These are phyloP conservation scores for Eulemur albifrons DNA, from an alignment of 2,797 vertebrate genomes.

Conservation along the genomic window DNA sequence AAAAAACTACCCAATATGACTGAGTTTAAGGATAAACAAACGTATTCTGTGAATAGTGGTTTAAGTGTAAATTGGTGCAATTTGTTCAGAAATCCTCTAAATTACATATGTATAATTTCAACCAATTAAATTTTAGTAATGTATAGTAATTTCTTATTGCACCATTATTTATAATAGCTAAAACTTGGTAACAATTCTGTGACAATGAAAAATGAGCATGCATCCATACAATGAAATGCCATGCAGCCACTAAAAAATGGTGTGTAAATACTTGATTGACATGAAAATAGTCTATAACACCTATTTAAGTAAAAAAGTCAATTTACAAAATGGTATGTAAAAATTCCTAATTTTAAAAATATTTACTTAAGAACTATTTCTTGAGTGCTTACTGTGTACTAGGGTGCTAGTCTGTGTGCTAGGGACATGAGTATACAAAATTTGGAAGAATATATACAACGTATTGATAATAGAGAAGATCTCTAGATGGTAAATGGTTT, in stretches of 20 bases:
- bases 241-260: neutral
- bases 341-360: neutral
- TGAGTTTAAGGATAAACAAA: neutral
- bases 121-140: neutral
- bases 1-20: neutral
- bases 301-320: neutral
- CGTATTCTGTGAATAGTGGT: neutral
- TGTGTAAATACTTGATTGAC: neutral
- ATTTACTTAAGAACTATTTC: neutral
- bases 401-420: neutral
- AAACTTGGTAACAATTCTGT: neutral
- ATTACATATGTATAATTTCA: neutral
- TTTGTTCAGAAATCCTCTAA: slow-evolving; percentile 11
- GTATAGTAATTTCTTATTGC: neutral
- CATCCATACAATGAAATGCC: neutral
- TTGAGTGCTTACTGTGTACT: neutral
- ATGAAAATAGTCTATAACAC: neutral
- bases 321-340: neutral
- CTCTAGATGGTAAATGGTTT: neutral
- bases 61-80: neutral
- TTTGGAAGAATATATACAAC: neutral
- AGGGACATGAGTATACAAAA: neutral
- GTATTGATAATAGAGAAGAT: neutral
- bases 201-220: neutral
- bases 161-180: neutral